Evolutionary conservation across 2,888 invertebrate species (phyloP), one percentile per base, ranked within the genome.

Genomic region (Tridacna gigas): DNA sequence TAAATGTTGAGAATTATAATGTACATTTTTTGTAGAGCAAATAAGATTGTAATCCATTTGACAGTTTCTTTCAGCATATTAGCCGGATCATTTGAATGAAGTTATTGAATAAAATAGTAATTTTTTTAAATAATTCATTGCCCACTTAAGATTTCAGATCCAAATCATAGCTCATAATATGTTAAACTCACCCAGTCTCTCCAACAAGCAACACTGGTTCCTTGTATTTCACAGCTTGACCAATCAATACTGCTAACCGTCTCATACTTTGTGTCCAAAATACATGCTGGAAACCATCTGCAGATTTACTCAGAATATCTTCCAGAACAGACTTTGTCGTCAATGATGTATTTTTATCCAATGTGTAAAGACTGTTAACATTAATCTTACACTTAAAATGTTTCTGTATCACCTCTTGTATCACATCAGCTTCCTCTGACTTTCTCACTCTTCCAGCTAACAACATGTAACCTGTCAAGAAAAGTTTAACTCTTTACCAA

Each of bases 121-220:
- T n/a, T n/a, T n/a, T n/a, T n/a, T n/a, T n/a, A n/a, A n/a, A n/a
- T n/a, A 56, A 20, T 56, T 2, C 56, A 56, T 3, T n/a, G 18
- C 20, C n/a, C 2, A 37, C 37, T 37, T 37, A 4, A 37, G 2
- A 7, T 37, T 37, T 37, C 66, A n/a, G 15, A 22, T 37, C 15
- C 7, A 2, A 37, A 7, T 37, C 7, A 37, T 37, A 37, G n/a
- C n/a, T n/a, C n/a, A n/a, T n/a, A 37, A 37, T 7, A 37, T 37
- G 37, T 37, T 37, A 4, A 37, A 26, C 45, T 88, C 89, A 95
- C 94, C 96, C 99, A 0, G 99, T 99, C 93, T 99, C 99, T 15
- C 99, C 99, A 0, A 99, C 98, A 65, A 99, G 95, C 69, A 99
- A 95, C 0, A 99, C 97, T 0, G 99, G 99, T 94, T 99, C 99